A percentile compares a stretch with the other conserved stretches of the same genome.
phyloP scores from a whole-genome alignment of 1,140 invertebrate species.

The Orussus abietinus region DNA sequence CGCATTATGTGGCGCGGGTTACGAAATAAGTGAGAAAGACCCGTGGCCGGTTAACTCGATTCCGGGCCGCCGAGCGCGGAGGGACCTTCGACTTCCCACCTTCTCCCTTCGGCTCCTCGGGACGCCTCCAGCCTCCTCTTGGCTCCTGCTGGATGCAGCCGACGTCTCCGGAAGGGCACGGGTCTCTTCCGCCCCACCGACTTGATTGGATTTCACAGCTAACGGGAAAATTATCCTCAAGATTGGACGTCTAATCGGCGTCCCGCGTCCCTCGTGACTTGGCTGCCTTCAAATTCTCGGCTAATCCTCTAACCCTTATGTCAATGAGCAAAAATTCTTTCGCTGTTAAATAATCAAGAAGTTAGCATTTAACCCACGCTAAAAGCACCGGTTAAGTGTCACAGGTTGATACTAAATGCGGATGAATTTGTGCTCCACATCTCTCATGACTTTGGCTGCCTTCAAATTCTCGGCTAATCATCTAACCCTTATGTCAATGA shows the following conservation, averaged over 20 bases:
- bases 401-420: too few relatives aligned
- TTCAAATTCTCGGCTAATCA: too few relatives aligned
- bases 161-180: too few relatives aligned
- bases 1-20: slow-evolving; percentile 4
- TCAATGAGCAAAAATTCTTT: too few relatives aligned
- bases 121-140: slow-evolving; percentile 4
- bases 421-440: too few relatives aligned
- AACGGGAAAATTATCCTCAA: slow-evolving; percentile 55
- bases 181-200: slow-evolving; percentile 25
- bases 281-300: slow-evolving; percentile 10
- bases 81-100: slow-evolving; percentile 14
- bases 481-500: too few relatives aligned
- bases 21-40: slow-evolving; percentile 28
- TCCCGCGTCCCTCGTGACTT: slow-evolving; percentile 19
- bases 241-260: slow-evolving; percentile 47
- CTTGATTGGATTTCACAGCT: slow-evolving; percentile 51
- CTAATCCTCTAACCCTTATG: too few relatives aligned
- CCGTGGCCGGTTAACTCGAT: slow-evolving; percentile 27
- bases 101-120: slow-evolving; percentile 1
- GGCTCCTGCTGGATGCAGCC: too few relatives aligned
- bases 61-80: slow-evolving; percentile 18
- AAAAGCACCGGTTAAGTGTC: too few relatives aligned
- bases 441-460: too few relatives aligned
- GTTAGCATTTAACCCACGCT: too few relatives aligned
- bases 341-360: too few relatives aligned